Evolutionary conservation across 2,888 invertebrate species (phyloP).

Genomic region (Lypha dubia): DNA sequence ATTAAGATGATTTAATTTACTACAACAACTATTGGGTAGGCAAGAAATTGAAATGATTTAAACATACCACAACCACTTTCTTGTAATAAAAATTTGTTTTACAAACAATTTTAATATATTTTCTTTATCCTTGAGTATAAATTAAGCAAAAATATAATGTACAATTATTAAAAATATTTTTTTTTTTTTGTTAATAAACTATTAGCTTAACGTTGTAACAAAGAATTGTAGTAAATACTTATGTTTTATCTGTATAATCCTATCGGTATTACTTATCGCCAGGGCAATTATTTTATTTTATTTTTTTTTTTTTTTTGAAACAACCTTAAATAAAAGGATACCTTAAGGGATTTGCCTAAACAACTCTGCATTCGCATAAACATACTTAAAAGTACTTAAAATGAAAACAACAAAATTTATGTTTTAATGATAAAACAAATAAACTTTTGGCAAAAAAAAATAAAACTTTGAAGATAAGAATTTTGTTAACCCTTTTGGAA

Average conservation of each 20-base stretch:
- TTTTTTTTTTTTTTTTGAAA: no score
- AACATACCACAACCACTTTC: no score
- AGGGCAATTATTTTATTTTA: constrained; percentile 33
- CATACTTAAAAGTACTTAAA: not conserved
- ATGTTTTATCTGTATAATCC: not conserved
- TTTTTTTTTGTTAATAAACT: not conserved
- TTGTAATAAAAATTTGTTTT: no score
- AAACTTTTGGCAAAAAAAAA: not conserved
- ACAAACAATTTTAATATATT: no score
- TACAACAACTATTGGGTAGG: no score
- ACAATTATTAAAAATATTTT: not conserved
- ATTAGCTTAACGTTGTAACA: not conserved
- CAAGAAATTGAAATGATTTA: no score
- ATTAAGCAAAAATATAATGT: not conserved
- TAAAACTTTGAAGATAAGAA: not conserved
- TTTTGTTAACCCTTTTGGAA: constrained; percentile 15
- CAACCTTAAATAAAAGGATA: not conserved
- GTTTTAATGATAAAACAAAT: constrained; percentile 38
- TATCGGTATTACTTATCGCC: constrained; percentile 12
- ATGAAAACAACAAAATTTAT: constrained; percentile 29
- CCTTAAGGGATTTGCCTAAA: constrained; percentile 39
- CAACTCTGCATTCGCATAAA: constrained; percentile 2
- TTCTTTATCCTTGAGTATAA: no score
- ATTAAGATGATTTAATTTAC: no score
- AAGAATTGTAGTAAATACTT: not conserved